Evolutionary conservation across 2,888 invertebrate species (phyloP).

Genomic region (Clunio marinus): DNA sequence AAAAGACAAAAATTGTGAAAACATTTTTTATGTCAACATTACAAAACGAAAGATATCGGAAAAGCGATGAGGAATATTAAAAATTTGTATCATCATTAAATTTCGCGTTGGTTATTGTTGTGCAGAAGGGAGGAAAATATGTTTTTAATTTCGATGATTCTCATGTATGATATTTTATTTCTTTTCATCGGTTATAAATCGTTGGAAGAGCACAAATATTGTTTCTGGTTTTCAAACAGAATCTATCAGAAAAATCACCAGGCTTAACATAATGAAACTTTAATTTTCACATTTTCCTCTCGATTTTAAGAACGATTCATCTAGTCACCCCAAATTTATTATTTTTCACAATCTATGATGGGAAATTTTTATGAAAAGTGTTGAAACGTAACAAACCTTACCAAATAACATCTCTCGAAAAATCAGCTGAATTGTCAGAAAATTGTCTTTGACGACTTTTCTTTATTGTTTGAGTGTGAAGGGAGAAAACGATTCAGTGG

Average conservation of each 20-base stretch:
- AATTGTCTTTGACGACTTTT: slow-evolving; percentile 11
- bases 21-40: not conserved
- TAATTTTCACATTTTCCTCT: too few species aligned
- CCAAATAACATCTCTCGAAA: not conserved
- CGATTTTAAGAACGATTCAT: too few species aligned
- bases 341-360: too few species aligned
- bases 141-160: slow-evolving; percentile 1
- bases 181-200: too few species aligned
- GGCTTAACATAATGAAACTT: too few species aligned
- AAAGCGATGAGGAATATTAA: slow-evolving; percentile 5
- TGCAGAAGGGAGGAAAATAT: not conserved
- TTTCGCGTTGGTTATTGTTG: slow-evolving; percentile 1
- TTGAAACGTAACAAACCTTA: too few species aligned
- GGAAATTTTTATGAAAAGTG: slow-evolving; percentile 10
- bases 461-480: not conserved
- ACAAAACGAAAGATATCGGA: not conserved
- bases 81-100: slow-evolving; percentile 4
- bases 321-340: too few species aligned
- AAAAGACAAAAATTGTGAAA: not conserved
- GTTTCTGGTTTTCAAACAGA: too few species aligned
- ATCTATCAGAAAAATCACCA: too few species aligned
- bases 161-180: not conserved
- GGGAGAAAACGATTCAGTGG: not conserved
- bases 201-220: too few species aligned
- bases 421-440: not conserved